These are phyloP conservation scores for Collichthys lucidus DNA, from an alignment of 2,113 vertebrate species.

Conservation along the genomic window DNA sequence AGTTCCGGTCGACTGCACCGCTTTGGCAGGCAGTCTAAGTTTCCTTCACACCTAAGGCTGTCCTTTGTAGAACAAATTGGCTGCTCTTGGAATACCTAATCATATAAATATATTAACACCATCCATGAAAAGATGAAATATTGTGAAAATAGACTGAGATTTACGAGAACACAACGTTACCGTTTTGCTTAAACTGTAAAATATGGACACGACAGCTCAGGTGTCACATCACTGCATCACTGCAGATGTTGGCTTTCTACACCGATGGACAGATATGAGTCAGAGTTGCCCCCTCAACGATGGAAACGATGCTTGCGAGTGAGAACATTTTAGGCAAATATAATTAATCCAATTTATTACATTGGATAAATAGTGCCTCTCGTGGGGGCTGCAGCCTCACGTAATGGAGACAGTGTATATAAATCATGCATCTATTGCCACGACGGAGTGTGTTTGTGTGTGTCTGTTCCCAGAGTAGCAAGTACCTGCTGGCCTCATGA, in stretches of 20 bases:
- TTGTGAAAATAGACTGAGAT: conserved; percentile 32
- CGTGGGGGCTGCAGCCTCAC: conserved; percentile 49
- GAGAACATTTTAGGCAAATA: conserved; percentile 67
- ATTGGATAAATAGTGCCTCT: conserved; percentile 55
- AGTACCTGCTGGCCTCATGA: conserved; percentile 48
- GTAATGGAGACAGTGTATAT: conserved; percentile 49
- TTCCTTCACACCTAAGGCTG: conserved; percentile 60
- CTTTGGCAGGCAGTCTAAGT: conserved; percentile 57
- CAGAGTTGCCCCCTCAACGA: conserved; percentile 61
- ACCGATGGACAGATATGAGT: conserved; percentile 66
- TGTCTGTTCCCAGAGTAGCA: conserved; percentile 52
- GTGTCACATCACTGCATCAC: conserved; percentile 38
- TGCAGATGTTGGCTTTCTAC: conserved; percentile 47
- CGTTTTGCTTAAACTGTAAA: conserved; percentile 39
- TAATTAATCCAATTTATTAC: conserved; percentile 73
- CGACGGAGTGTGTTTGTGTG: conserved; percentile 16
- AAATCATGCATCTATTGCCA: conserved; percentile 63
- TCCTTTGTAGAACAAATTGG: conserved; percentile 44
- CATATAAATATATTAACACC: conserved; percentile 53
- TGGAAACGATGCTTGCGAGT: conserved; percentile 61
- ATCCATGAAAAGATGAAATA: conserved; percentile 55
- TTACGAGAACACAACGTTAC: conserved; percentile 29
- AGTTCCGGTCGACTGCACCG: conserved; percentile 41
- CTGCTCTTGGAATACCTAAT: conserved; percentile 18
- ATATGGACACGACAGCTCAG: conserved; percentile 15